A percentile compares a stretch with the other conserved stretches of the same genome.
Conservation (phyloP, 2,888 invertebrate genomes). For the Tethea ocularis region DNA sequence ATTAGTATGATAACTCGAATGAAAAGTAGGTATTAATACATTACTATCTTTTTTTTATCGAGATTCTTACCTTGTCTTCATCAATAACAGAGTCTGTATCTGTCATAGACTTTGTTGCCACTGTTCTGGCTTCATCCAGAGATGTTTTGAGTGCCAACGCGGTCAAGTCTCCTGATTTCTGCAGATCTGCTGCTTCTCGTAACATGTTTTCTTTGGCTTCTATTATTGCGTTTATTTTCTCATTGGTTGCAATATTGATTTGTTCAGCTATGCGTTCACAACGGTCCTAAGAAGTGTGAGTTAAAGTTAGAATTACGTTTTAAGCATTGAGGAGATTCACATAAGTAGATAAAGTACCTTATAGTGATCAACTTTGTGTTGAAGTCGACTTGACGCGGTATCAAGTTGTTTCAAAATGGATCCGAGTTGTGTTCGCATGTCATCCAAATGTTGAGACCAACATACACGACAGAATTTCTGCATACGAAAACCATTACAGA, state of each 20-base stretch:
- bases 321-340: background rate
- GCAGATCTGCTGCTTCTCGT: slow-evolving; percentile 66
- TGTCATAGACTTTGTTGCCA: slow-evolving; percentile 64
- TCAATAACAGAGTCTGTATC: slow-evolving; percentile 61
- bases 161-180: slow-evolving; percentile 69
- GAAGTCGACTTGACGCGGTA: slow-evolving; percentile 75
- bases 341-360: slow-evolving; percentile 56
- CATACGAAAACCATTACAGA: slow-evolving; percentile 27
- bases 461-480: slow-evolving; percentile 85
- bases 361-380: slow-evolving; percentile 83
- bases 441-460: slow-evolving; percentile 84
- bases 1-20: slow-evolving; percentile 26
- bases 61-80: slow-evolving; percentile 64
- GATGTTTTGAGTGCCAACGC: slow-evolving; percentile 74
- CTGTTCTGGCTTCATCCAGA: slow-evolving; percentile 69
- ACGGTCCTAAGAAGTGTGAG: slow-evolving; percentile 60
- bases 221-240: slow-evolving; percentile 78
- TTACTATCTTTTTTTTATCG: slow-evolving; percentile 2
- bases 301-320: background rate
- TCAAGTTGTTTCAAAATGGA: slow-evolving; percentile 83
- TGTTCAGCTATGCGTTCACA: slow-evolving; percentile 80
- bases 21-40: background rate
- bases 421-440: slow-evolving; percentile 82
- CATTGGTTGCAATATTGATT: slow-evolving; percentile 78
- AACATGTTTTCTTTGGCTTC: slow-evolving; percentile 71